Evolutionary conservation across 2,888 invertebrate species (phyloP).

Genomic region (Oligia strigilis): DNA sequence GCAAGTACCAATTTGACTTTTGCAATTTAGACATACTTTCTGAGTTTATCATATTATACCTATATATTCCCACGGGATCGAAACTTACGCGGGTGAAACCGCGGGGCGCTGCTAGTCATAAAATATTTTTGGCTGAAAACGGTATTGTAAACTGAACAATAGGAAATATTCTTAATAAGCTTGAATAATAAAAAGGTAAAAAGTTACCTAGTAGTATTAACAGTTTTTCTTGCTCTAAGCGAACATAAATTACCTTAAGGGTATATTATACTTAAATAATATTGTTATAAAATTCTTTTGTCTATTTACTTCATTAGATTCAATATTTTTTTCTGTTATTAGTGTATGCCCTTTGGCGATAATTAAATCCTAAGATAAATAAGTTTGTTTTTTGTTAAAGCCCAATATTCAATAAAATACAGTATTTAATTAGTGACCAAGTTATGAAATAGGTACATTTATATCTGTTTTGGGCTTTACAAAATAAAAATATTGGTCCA

Average conservation of each 20-base stretch:
- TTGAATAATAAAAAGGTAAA: not conserved
- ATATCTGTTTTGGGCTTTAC: not conserved
- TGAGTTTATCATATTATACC: too few relatives aligned
- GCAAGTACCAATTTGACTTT: too few relatives aligned
- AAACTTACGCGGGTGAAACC: too few relatives aligned
- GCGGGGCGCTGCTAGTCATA: too few relatives aligned
- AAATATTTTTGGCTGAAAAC: not conserved
- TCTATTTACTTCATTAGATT: slow-evolving; percentile 12
- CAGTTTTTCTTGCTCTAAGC: not conserved
- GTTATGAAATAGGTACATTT: not conserved
- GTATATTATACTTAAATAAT: slow-evolving; percentile 17
- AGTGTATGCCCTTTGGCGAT: not conserved
- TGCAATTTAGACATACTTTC: too few relatives aligned
- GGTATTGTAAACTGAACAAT: not conserved
- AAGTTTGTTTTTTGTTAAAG: not conserved
- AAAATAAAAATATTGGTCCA: not conserved
- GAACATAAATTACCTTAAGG: slow-evolving; percentile 27
- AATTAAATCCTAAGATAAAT: not conserved
- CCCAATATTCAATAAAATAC: not conserved
- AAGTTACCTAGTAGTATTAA: not conserved
- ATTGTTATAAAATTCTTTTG: slow-evolving; percentile 6
- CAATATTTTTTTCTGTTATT: slow-evolving; percentile 12
- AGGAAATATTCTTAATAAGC: not conserved
- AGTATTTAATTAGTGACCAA: not conserved
- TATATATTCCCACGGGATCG: too few relatives aligned